phyloP scores from a whole-genome alignment of 2,113 vertebrate genomes.

The Ceyx melanurus region DNA sequence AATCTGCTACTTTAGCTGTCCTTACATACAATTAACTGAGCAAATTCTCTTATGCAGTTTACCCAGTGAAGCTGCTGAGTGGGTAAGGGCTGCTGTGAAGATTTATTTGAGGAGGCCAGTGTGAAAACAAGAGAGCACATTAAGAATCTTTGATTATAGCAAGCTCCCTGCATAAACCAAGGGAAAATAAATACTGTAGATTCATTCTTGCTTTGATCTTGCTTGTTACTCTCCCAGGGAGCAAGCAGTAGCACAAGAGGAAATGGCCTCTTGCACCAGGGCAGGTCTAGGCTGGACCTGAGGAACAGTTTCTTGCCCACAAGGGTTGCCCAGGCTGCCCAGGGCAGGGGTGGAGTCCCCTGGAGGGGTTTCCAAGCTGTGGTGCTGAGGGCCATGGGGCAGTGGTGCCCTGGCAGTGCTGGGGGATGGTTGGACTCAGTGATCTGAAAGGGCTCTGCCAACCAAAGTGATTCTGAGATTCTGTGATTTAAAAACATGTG shows the following conservation, averaged over 20 bases:
- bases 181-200: background rate
- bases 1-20: background rate
- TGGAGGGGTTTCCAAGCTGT: background rate
- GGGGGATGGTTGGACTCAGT: background rate
- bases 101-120: background rate
- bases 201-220: background rate
- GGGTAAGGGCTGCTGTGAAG: background rate
- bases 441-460: background rate
- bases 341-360: background rate
- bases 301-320: background rate
- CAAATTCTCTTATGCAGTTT: background rate
- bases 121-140: background rate
- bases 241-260: background rate
- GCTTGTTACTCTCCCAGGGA: background rate
- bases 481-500: background rate
- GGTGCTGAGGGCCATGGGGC: background rate
- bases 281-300: background rate
- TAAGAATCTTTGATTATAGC: background rate
- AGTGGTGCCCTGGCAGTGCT: background rate
- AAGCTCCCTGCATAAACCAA: background rate
- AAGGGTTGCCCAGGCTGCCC: background rate
- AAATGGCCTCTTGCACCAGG: background rate
- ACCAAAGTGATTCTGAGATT: background rate
- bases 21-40: background rate
- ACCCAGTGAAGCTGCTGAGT: background rate